These are phyloP conservation scores for Drosophila dunni DNA, from an alignment of 1,140 invertebrate species.

Conservation along the genomic window DNA sequence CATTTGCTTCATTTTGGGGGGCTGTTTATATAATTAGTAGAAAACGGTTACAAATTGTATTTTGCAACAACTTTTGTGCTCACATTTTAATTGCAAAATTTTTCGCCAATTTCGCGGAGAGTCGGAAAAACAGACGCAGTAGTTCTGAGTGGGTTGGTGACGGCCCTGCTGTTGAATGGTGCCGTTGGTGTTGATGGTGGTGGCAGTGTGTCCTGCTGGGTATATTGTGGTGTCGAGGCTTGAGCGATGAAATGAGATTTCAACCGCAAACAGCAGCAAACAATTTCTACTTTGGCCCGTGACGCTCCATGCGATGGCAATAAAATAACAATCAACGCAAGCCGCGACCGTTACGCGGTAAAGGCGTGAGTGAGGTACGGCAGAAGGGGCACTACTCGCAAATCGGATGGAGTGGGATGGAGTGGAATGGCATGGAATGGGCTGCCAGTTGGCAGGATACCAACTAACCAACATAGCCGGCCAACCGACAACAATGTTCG, in stretches of 20 bases:
- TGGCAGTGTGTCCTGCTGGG: neutral
- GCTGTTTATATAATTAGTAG: slow-evolving; percentile 36
- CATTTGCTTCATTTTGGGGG: slow-evolving; percentile 4
- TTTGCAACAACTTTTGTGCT: slow-evolving; percentile 46
- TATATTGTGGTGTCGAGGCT: slow-evolving; percentile 27
- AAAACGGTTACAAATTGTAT: slow-evolving; percentile 45
- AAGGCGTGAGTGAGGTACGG: slow-evolving; percentile 22
- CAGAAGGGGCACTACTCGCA: neutral
- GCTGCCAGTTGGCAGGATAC: neutral
- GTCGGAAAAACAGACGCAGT: slow-evolving; percentile 19
- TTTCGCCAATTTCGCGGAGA: slow-evolving; percentile 40
- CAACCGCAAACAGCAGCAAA: slow-evolving; percentile 74
- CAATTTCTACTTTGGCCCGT: slow-evolving; percentile 72
- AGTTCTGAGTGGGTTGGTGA: too few species aligned
- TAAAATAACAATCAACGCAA: slow-evolving; percentile 81
- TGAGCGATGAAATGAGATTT: slow-evolving; percentile 71
- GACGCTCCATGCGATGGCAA: slow-evolving; percentile 69
- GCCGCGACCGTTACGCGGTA: slow-evolving; percentile 59
- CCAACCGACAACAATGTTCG: slow-evolving; percentile 38
- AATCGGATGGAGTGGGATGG: neutral
- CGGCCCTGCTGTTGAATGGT: neutral
- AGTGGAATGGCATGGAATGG: neutral
- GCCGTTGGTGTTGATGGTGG: neutral
- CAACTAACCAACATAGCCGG: slow-evolving; percentile 13
- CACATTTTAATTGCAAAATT: slow-evolving; percentile 53